These are phyloP conservation scores for Tetanocera ferruginea DNA, from an alignment of 2,888 invertebrate genomes.

Conservation along the genomic window DNA sequence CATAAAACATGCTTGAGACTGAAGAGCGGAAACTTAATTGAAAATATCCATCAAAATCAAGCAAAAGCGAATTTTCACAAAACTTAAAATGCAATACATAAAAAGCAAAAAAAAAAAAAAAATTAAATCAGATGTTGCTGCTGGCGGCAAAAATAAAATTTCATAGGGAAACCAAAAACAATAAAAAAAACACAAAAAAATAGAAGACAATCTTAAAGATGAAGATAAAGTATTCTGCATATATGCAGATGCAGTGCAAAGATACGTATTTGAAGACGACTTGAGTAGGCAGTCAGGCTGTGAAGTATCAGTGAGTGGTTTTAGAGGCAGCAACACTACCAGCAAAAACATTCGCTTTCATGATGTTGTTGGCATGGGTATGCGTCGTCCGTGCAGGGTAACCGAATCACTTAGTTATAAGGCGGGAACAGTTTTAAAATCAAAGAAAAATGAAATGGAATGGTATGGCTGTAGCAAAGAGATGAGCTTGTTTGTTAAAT, in stretches of 20 bases:
- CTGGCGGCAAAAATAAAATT: constrained; percentile 5
- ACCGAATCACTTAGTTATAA: neutral
- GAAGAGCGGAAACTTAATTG: constrained; percentile 13
- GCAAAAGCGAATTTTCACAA: neutral
- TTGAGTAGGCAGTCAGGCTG: neutral
- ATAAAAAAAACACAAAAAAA: neutral
- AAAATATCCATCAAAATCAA: constrained; percentile 30
- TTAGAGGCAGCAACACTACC: neutral
- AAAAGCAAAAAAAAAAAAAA: neutral
- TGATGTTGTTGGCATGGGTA: neutral
- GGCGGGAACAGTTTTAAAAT: neutral
- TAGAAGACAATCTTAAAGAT: neutral
- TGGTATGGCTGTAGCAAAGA: neutral
- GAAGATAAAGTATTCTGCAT: constrained; percentile 6
- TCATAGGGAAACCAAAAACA: neutral
- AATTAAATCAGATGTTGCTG: neutral
- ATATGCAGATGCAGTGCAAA: neutral
- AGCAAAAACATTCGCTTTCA: constrained; percentile 27
- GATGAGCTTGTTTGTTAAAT: neutral
- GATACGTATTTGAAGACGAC: neutral
- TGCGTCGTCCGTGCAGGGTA: neutral
- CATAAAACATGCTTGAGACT: neutral
- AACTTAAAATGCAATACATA: no score
- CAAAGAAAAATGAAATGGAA: neutral
- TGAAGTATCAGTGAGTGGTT: neutral